Conservation (phyloP, 1,140 invertebrate species). For the Homalodisca vitripennis region DNA sequence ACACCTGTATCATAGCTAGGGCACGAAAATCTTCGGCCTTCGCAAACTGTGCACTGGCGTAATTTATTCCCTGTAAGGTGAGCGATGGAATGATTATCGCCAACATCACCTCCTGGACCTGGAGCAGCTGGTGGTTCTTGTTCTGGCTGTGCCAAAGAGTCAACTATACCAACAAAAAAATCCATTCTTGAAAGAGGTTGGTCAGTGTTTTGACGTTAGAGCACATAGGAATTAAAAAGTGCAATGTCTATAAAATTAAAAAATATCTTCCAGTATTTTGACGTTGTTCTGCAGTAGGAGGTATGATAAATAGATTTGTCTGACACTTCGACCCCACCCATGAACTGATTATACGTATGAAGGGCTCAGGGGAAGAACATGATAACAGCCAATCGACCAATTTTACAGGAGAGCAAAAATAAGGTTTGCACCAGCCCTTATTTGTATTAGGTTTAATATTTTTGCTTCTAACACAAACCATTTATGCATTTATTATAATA, state of each 20-base stretch:
- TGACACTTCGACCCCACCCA: constrained; percentile 1
- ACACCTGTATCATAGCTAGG: not conserved
- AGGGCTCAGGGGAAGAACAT: too few relatives aligned
- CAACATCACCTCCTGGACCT: not conserved
- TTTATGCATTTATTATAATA: too few relatives aligned
- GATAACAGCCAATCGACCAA: too few relatives aligned
- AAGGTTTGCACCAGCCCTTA: too few relatives aligned
- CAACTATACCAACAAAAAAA: not conserved
- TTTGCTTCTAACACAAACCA: too few relatives aligned
- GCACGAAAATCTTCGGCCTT: not conserved
- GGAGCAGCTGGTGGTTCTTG: too few relatives aligned
- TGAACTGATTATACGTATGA: constrained; percentile 15
- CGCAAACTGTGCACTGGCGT: not conserved
- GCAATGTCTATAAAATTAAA: not conserved
- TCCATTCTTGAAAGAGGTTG: not conserved
- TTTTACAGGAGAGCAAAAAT: too few relatives aligned
- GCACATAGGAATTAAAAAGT: not conserved
- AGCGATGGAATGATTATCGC: not conserved
- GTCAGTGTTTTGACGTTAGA: constrained; percentile 8
- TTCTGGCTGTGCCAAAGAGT: too few relatives aligned
- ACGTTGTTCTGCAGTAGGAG: not conserved
- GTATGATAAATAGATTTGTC: constrained; percentile 14
- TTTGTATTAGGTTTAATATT: too few relatives aligned
- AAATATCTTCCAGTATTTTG: constrained; percentile 20
- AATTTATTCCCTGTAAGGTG: not conserved